Percentiles rank a stretch among this genome's conserved stretches.
Conservation (phyloP, 2,113 vertebrate species). For the Hystrix cristata region DNA sequence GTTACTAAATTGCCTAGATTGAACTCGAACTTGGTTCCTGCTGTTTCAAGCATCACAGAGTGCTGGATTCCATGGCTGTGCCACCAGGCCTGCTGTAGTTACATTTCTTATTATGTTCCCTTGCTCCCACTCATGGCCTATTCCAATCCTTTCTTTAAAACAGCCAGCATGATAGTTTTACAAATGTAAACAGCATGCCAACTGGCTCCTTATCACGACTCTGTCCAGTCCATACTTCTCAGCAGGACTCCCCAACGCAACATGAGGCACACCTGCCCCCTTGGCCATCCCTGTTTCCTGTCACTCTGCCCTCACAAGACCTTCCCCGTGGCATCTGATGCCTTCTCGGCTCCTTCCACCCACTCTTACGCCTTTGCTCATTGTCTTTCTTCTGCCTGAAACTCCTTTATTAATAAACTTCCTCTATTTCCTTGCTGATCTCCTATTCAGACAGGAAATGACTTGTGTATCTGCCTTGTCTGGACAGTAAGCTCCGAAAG, state of each 20-base stretch:
- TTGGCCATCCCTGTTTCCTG: not conserved
- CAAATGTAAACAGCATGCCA: not conserved
- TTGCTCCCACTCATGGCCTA: not conserved
- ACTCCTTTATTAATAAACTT: not conserved
- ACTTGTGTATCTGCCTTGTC: not conserved
- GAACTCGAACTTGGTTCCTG: not conserved
- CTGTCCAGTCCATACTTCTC: not conserved
- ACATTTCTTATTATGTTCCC: not conserved
- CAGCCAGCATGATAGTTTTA: not conserved
- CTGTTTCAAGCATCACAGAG: not conserved
- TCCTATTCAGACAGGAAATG: not conserved
- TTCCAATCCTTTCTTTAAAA: constrained; percentile 11
- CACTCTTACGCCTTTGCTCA: not conserved
- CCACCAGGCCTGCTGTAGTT: not conserved
- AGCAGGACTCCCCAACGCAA: not conserved
- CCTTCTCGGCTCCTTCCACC: not conserved
- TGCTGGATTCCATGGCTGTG: not conserved
- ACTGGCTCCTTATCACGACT: not conserved
- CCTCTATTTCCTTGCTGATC: not conserved
- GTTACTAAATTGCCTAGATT: not conserved
- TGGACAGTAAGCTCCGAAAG: not conserved
- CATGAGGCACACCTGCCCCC: not conserved
- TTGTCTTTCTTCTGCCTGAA: not conserved
- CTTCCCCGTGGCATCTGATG: not conserved
- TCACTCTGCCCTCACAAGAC: not conserved